Base-by-base conservation (phyloP, 2,113 vertebrate species). In the Xiphias gladius region DNA sequence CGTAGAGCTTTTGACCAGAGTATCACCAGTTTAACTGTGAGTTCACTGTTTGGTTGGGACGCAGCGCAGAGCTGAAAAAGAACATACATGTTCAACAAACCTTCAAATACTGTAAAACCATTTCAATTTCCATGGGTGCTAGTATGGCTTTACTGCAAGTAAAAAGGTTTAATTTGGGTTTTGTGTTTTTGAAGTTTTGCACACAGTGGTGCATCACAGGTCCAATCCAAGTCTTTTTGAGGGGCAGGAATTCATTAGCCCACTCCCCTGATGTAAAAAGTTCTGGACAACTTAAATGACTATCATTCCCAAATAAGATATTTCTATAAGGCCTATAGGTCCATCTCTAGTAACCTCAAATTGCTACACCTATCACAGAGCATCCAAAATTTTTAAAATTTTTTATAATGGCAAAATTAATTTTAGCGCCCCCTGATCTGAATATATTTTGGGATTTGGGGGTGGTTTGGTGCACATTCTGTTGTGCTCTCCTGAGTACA, bases 1-100 rank as follows among this genome's bases (percentile, higher is more conserved):
- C 43, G 8, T 37, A 37, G 32, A 75, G 14, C 16, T 63, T 67
- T 22, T 63, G 13, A 52, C 13, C 55, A 73, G 43, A 76, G 57
- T 63, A 20, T 50, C 43, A 54, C 14, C 13, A 50, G 4, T 70
- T 52, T 12, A 22, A 74, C 19, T 63, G 35, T 32, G 32, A 41
- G 54, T 50, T 35, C 43, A 54, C 14, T 20, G 16, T 54, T 41
- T 62, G 19, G 67, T 39, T 67, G 75, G 28, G 22, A 54, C 61
- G 9, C 55, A 22, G 13, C 26, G 41, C 52, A 48, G 24, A 70
- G 2, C 39, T 55, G 28, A 70, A 52, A 63, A 71, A 22, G 26
- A 66, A 58, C 28, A 57, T 7, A 8, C 39, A 65, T 59, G 6
- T 16, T 61, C 16, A 62, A 22, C 7, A 17, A 30, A 50, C 52